phyloP scores from a whole-genome alignment of 2,113 vertebrate species.

The Galeopterus variegatus region DNA sequence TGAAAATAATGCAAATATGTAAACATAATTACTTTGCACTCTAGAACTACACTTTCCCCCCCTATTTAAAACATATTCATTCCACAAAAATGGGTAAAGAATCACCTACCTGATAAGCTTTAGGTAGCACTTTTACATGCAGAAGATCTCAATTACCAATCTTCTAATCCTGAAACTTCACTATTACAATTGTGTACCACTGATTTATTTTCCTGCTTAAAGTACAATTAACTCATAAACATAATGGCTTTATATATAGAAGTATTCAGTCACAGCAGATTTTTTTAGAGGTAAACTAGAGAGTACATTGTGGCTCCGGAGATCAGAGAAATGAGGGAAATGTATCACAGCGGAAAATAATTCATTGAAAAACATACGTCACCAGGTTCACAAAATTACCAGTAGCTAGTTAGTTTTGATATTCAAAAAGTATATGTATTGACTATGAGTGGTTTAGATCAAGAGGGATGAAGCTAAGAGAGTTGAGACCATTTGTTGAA shows the following conservation, averaged over 20 bases:
- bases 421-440: neutral
- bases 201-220: neutral
- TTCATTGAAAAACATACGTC: neutral
- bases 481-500: conserved; percentile 5
- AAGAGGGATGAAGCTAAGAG: neutral
- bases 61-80: neutral
- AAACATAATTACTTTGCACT: neutral
- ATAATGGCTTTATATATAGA: neutral
- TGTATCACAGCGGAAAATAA: neutral
- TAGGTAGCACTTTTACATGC: neutral
- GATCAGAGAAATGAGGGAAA: conserved; percentile 11
- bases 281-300: conserved; percentile 35
- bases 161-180: neutral
- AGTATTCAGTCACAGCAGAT: neutral
- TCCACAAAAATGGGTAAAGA: conserved; percentile 2
- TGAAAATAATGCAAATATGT: conserved; percentile 34
- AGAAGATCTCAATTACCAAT: neutral
- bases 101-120: neutral
- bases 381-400: neutral
- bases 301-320: neutral
- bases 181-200: neutral
- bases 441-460: neutral
- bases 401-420: neutral
- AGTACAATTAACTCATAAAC: neutral
- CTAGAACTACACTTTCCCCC: neutral